Evolutionary conservation across 1,140 invertebrate genomes (phyloP).

Genomic region (Drosophila grimshawi): DNA sequence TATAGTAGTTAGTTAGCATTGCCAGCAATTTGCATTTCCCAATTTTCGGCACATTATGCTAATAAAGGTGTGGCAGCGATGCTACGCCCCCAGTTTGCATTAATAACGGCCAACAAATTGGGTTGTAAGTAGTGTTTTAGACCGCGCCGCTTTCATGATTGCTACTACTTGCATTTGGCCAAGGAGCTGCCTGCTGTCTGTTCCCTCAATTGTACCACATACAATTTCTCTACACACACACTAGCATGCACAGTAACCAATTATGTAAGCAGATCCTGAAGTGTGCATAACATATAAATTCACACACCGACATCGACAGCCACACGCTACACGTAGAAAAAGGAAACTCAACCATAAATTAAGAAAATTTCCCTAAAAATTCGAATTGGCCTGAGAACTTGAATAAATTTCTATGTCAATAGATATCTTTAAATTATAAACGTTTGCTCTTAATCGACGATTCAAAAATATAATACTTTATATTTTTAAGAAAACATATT

Average conservation of each 20-base stretch:
- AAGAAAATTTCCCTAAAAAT: no score
- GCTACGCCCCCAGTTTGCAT: slow-evolving; percentile 55
- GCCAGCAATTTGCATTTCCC: slow-evolving; percentile 42
- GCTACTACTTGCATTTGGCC: slow-evolving; percentile 51
- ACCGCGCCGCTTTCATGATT: slow-evolving; percentile 47
- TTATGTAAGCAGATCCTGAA: slow-evolving; percentile 80
- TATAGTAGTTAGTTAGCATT: neutral
- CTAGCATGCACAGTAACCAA: slow-evolving; percentile 51
- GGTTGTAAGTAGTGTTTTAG: slow-evolving; percentile 4
- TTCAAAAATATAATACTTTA: no score
- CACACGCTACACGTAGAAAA: neutral
- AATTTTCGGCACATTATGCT: slow-evolving; percentile 47
- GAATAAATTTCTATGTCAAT: no score
- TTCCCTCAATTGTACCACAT: slow-evolving; percentile 31
- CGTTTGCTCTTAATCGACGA: no score
- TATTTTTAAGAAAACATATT: no score
- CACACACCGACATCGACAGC: slow-evolving; percentile 25
- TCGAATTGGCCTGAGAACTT: no score
- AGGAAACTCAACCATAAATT: neutral
- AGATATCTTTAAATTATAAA: no score
- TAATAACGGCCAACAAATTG: slow-evolving; percentile 56
- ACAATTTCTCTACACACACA: slow-evolving; percentile 5
- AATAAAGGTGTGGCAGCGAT: slow-evolving; percentile 54
- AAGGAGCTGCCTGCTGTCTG: slow-evolving; percentile 29
- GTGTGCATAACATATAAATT: slow-evolving; percentile 69